phyloP scores from a whole-genome alignment of 2,797 vertebrate species.

The Lepilemur septentrionalis region DNA sequence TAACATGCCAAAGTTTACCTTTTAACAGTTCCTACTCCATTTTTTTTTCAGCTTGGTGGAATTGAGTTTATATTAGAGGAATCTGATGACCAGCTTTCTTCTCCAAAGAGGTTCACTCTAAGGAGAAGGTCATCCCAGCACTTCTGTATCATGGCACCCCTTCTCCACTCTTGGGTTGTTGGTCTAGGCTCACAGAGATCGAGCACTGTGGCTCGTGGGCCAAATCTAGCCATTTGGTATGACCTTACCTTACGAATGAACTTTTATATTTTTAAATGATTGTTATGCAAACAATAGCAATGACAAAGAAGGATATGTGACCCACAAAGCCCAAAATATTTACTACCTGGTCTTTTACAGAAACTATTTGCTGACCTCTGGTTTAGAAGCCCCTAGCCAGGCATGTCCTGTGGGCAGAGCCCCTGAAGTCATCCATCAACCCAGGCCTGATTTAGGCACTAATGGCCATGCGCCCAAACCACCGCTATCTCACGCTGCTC shows the following conservation, averaged over 20 bases:
- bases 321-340: background rate
- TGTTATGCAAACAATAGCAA: background rate
- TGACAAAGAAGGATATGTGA: background rate
- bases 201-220: background rate
- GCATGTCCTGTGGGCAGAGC: background rate
- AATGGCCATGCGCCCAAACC: no score
- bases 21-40: background rate
- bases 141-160: no score
- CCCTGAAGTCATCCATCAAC: background rate
- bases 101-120: background rate
- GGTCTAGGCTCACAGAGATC: background rate
- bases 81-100: background rate
- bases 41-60: background rate
- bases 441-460: background rate
- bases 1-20: background rate
- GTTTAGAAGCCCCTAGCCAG: background rate
- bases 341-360: background rate
- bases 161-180: rapidly evolving
- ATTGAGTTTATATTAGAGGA: background rate
- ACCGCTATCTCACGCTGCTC: background rate
- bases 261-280: background rate
- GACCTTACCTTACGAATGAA: background rate
- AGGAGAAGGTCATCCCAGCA: background rate
- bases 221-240: background rate
- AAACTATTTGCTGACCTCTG: background rate